Conservation (phyloP, 2,797 vertebrate genomes). For the Taeniopygia guttata region DNA sequence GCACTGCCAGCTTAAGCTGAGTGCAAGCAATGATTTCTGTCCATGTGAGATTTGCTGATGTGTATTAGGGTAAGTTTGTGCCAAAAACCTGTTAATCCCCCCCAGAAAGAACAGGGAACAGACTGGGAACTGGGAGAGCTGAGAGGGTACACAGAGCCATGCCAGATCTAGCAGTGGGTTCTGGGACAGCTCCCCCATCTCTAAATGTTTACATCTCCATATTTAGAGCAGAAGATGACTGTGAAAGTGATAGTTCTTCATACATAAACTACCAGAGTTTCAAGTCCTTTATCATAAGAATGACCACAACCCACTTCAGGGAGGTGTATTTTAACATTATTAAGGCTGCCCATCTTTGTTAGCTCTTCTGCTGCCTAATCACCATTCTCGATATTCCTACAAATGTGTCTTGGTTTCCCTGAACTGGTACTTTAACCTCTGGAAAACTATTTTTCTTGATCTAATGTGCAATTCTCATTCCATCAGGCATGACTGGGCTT, state of each 20-base stretch:
- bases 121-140: background rate
- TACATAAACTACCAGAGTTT: background rate
- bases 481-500: constrained; percentile 25
- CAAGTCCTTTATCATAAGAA: background rate
- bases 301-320: fast-evolving
- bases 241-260: background rate
- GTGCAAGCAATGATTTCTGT: background rate
- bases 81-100: background rate
- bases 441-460: constrained; percentile 51
- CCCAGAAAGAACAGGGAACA: fast-evolving
- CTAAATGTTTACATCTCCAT: background rate
- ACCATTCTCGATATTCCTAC: constrained; percentile 18
- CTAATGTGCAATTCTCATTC: constrained; percentile 55
- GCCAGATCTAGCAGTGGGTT: too few relatives aligned
- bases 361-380: constrained; percentile 18
- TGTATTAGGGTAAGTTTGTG: background rate
- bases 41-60: background rate
- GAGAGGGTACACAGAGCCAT: fast-evolving
- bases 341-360: constrained; percentile 5
- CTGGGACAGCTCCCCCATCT: background rate
- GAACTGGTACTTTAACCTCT: constrained; percentile 40
- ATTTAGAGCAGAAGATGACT: background rate
- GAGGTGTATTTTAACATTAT: background rate
- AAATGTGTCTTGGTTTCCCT: constrained; percentile 43
- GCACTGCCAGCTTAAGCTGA: background rate